Evolutionary conservation across 1,140 invertebrate genomes (phyloP), one percentile per base, ranked within the genome.

Genomic region (Euura saliciscinereae): DNA sequence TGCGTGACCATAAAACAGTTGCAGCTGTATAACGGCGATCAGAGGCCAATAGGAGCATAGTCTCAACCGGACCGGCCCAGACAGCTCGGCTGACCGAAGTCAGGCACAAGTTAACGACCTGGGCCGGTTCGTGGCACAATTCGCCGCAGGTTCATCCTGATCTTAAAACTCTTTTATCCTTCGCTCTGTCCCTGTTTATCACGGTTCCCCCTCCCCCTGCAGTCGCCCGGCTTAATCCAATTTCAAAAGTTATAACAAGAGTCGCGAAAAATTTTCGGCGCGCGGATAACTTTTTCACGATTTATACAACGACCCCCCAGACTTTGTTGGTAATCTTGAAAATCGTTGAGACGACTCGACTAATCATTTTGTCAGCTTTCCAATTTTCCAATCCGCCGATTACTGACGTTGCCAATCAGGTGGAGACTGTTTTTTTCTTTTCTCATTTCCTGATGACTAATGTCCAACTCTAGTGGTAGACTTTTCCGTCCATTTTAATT

Each of bases 31-130:
- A 59, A 59, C 51, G 5, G 51, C 51, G 51, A 59, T n/a, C 51
- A 59, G 10, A 28, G 28, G 28, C 28, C 28, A 28, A 28, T 28
- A 28, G 28, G 51, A 11, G 51, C 3, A n/a, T 59, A n/a, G 51
- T 11, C 51, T 59, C 6, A n/a, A 59, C 51, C 51, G 51, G 51
- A 59, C 51, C 13, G 51, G 8, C 10, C 13, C 51, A 59, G 51
- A 59, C 51, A 59, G 51, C 51, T 59, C 13, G 51, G 51, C 51
- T 59, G 51, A 59, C 51, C 51, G 51, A 59, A 59, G 51, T 59
- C 51, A 59, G 51, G 8, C 8, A n/a, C 51, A 59, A 59, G 51
- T 59, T 59, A 59, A 59, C 51, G 51, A 59, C 51, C 51, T 59
- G 51, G 51, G 51, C 51, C 51, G 51, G 51, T 59, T 59, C 10